Evolutionary conservation across 2,888 invertebrate genomes (phyloP).

Genomic region (Tribolium freemani): DNA sequence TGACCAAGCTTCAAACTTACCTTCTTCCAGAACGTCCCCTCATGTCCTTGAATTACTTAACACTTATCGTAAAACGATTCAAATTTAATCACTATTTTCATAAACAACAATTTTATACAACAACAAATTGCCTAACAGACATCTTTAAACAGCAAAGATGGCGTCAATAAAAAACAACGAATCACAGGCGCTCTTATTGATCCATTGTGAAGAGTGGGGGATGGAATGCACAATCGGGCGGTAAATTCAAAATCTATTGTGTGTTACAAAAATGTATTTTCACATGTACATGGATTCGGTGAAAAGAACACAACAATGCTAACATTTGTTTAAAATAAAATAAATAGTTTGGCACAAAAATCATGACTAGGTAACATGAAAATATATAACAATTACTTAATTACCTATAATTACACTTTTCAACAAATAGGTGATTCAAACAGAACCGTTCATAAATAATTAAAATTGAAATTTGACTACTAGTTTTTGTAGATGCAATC

Average conservation of each 20-base stretch:
- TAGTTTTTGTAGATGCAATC: too few relatives aligned
- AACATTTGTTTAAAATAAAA: constrained; percentile 26
- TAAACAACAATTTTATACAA: constrained; percentile 29
- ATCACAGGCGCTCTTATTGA: constrained; percentile 24
- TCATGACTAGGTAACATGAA: constrained; percentile 39
- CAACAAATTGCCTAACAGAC: constrained; percentile 11
- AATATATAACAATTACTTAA: constrained; percentile 39
- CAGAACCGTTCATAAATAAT: background rate
- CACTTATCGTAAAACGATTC: background rate
- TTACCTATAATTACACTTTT: constrained; percentile 38
- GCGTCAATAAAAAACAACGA: constrained; percentile 16
- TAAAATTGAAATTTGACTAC: too few relatives aligned
- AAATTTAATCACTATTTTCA: constrained; percentile 14
- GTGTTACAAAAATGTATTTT: constrained; percentile 12
- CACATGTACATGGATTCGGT: constrained; percentile 17
- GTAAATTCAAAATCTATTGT: background rate
- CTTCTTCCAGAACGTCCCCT: constrained; percentile 62
- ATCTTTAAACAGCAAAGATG: constrained; percentile 30
- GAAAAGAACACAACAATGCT: constrained; percentile 13
- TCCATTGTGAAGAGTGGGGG: background rate
- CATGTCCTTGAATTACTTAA: constrained; percentile 50
- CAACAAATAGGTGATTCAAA: constrained; percentile 7
- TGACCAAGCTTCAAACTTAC: constrained; percentile 49
- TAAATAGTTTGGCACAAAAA: constrained; percentile 39
- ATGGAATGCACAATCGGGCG: constrained; percentile 1